These are phyloP conservation scores for Eurystomus glaucurus DNA, from an alignment of 2,797 vertebrate species.

Conservation along the genomic window DNA sequence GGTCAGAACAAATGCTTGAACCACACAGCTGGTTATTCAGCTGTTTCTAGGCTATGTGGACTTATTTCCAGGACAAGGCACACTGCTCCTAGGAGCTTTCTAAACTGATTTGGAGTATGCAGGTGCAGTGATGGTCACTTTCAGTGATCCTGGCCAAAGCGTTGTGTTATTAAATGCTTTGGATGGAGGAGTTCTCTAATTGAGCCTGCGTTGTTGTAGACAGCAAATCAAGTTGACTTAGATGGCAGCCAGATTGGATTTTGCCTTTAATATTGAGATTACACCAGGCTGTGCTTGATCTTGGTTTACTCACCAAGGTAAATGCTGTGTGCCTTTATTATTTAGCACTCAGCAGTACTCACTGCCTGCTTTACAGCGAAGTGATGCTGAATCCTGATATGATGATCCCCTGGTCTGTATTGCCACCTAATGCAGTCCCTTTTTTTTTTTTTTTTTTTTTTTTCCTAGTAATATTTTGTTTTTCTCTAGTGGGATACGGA, in stretches of 20 bases:
- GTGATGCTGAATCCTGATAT: neutral
- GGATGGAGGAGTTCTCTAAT: neutral
- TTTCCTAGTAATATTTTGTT: neutral
- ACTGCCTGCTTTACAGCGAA: neutral
- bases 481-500: neutral
- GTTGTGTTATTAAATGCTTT: neutral
- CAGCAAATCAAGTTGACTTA: accelerated
- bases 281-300: accelerated
- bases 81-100: accelerated
- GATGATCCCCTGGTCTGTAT: neutral
- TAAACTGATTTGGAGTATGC: accelerated
- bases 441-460: neutral
- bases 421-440: neutral
- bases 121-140: neutral
- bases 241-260: neutral
- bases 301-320: neutral
- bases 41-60: neutral
- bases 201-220: accelerated
- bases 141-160: neutral
- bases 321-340: accelerated
- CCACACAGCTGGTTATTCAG: neutral
- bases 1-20: slow-evolving; percentile 58
- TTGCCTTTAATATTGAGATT: neutral
- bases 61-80: neutral
- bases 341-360: neutral